Percentiles rank a stretch among this genome's conserved stretches.
phyloP scores from a whole-genome alignment of 2,797 vertebrate genomes.

The Taenioides sp. region DNA sequence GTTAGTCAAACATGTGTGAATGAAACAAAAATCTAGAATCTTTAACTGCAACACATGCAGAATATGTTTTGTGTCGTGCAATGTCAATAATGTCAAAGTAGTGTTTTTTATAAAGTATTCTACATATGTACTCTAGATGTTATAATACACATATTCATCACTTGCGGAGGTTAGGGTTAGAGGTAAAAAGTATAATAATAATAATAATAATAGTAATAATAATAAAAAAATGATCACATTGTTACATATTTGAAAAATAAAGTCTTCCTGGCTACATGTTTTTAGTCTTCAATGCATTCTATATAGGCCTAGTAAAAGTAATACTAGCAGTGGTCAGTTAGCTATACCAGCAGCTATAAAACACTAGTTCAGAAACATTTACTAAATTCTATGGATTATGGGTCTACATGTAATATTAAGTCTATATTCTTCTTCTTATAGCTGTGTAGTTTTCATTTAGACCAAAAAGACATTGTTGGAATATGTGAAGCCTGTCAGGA shows the following conservation, averaged over 20 bases:
- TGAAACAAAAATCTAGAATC: no score
- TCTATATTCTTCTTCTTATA: neutral
- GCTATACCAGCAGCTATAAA: neutral
- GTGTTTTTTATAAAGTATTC: neutral
- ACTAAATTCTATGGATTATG: neutral
- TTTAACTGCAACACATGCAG: neutral
- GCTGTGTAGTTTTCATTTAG: no score
- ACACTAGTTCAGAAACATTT: neutral
- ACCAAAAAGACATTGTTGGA: constrained; percentile 26
- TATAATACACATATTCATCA: neutral
- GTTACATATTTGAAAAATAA: neutral
- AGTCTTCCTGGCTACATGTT: neutral
- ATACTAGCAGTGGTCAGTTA: neutral
- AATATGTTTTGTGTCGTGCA: neutral
- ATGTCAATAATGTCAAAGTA: neutral
- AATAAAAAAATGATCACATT: neutral
- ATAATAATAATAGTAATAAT: neutral
- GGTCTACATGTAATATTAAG: neutral
- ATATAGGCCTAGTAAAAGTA: neutral
- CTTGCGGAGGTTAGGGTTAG: no score
- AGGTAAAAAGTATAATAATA: neutral
- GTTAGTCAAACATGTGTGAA: no score
- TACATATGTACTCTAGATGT: neutral
- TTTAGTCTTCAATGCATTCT: neutral
- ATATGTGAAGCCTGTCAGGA: constrained; percentile 11